Evolutionary conservation across 2,113 vertebrate species (phyloP), one percentile per base, ranked within the genome.

Genomic region (Henicopernis longicauda): DNA sequence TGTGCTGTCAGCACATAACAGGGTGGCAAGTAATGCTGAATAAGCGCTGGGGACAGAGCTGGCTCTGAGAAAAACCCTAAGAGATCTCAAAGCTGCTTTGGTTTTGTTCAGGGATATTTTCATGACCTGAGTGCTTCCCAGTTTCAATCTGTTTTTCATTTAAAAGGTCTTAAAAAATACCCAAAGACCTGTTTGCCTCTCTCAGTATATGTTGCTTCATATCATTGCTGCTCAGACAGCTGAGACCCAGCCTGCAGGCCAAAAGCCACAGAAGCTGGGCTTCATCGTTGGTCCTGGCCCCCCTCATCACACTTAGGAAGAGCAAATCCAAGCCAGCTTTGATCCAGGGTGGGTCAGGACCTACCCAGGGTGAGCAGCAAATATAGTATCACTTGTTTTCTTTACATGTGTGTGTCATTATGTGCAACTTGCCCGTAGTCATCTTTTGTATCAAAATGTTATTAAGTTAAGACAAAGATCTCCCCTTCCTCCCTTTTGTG

Each of bases 271-370:
- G 54, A 85, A 55, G 5, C 27, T 69, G 27, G 42, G 11, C 9
- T 83, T 83, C 52, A 29, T 12, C 86, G 36, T 11, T n/a, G 26
- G 26, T 57, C 34, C 16, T 11, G 5, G 11, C 21, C 34, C 10
- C 16, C 16, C 19, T 74, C 32, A 49, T 32, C 0, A 0, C 2
- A 5, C 4, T 26, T 16, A 73, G 36, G 12, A 70, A 83, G 40
- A 69, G 5, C 9, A 83, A 16, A 57, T 44, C 16, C 34, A 77
- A 89, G 13, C 3, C 42, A 58, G 8, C 26, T 81, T 77, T 89
- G 34, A 66, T 38, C 3, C 40, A 62, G 27, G 27, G 54, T 52
- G 34, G 3, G 7, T 70, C 45, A 84, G 59, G 19, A 89, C 3
- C 36, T 57, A 9, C 17, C 44, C 0, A 26, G 20, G 25, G 5